Evolutionary conservation across 2,888 invertebrate genomes (phyloP).

Genomic region (Odontothrips loti): DNA sequence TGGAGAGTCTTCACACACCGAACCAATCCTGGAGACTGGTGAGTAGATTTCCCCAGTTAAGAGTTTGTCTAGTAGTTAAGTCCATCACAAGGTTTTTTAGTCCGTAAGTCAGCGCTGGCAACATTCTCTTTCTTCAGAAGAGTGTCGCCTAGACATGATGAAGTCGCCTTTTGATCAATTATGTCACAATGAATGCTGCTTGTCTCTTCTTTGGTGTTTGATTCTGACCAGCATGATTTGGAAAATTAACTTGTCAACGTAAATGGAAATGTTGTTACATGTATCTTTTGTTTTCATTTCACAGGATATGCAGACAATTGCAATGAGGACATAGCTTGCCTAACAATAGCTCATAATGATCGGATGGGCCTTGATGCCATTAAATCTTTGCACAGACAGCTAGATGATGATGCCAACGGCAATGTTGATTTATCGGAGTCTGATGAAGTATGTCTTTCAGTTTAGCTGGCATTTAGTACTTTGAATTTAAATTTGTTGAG

Average conservation of each 20-base stretch:
- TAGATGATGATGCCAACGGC: slow-evolving; percentile 97
- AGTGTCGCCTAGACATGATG: no score
- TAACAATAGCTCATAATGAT: slow-evolving; percentile 68
- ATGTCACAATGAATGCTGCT: no score
- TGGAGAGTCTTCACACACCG: neutral
- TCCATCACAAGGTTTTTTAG: no score
- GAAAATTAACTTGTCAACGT: no score
- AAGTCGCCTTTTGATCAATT: no score
- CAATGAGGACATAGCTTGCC: slow-evolving; percentile 71
- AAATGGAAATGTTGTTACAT: neutral
- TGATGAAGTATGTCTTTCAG: slow-evolving; percentile 73
- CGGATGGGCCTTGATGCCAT: slow-evolving; percentile 89
- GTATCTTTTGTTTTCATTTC: slow-evolving; percentile 33
- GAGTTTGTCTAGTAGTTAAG: no score
- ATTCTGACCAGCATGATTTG: no score
- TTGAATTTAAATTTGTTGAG: neutral
- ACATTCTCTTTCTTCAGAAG: no score
- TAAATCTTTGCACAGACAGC: slow-evolving; percentile 81
- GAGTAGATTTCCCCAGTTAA: neutral
- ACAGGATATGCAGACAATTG: slow-evolving; percentile 49
- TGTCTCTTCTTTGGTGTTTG: no score
- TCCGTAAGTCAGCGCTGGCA: no score
- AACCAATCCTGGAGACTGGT: neutral
- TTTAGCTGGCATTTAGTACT: slow-evolving; percentile 30
- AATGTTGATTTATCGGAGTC: slow-evolving; percentile 96